These are phyloP conservation scores for Drosophila sturtevanti DNA, from an alignment of 1,140 invertebrate species.

Conservation along the genomic window DNA sequence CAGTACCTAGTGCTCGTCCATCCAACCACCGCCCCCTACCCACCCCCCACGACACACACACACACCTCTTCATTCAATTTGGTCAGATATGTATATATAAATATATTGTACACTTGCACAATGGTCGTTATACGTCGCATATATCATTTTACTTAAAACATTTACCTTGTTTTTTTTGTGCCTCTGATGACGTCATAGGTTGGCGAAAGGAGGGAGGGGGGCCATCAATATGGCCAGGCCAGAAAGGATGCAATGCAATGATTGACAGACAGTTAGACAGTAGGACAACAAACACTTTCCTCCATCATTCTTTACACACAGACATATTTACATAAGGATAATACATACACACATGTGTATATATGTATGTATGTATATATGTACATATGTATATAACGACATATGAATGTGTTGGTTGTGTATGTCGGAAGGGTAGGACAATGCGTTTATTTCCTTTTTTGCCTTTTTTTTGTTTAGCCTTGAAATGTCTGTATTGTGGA, in stretches of 20 bases:
- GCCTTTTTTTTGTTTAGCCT: neutral
- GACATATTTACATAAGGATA: too few relatives aligned
- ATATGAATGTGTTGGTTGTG: neutral
- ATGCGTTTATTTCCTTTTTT: neutral
- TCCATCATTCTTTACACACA: neutral
- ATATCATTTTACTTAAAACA: neutral
- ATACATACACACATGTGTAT: neutral
- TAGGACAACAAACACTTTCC: neutral
- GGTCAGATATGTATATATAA: neutral
- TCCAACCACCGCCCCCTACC: neutral
- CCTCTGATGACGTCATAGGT: neutral
- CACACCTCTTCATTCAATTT: neutral
- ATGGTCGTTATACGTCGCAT: neutral
- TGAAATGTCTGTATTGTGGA: neutral
- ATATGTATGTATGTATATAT: neutral
- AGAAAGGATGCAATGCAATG: neutral
- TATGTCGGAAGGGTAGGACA: neutral
- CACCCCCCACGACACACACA: neutral
- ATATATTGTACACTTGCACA: neutral
- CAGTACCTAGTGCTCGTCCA: neutral
- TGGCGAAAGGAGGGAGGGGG: too few relatives aligned
- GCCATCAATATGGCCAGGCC: neutral
- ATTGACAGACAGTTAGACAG: constrained; percentile 5
- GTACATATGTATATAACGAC: too few relatives aligned
- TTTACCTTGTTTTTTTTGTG: neutral